phyloP scores from a whole-genome alignment of 23 tunicate species.

The Styela clava region DNA sequence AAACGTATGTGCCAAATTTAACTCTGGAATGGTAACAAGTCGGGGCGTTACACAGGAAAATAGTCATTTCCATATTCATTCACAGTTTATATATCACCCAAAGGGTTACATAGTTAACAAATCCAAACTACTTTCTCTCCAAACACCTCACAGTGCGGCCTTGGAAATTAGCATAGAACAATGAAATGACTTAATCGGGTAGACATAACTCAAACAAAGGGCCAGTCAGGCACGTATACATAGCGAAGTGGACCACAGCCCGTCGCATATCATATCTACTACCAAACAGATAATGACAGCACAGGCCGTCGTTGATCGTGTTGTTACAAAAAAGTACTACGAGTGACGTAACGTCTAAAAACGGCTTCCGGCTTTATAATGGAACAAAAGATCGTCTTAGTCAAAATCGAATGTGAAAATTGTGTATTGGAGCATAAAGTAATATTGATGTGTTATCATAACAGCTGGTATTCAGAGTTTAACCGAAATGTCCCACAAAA shows the following conservation, averaged over 20 bases:
- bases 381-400: not conserved
- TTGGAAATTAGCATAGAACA: not conserved
- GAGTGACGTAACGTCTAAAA: not conserved
- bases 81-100: too few species aligned
- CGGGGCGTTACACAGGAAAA: too few species aligned
- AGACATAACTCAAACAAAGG: not conserved
- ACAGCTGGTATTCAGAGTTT: too few species aligned
- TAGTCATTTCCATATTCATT: too few species aligned
- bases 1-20: too few species aligned
- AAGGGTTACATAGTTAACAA: too few species aligned
- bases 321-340: not conserved
- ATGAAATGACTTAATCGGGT: not conserved
- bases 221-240: not conserved
- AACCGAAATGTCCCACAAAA: too few species aligned
- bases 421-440: not conserved
- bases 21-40: too few species aligned
- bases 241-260: not conserved
- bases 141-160: too few species aligned
- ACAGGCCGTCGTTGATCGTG: not conserved
- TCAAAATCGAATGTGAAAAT: not conserved
- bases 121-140: too few species aligned
- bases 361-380: not conserved
- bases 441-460: not conserved
- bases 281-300: not conserved
- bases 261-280: not conserved